Base-by-base conservation (phyloP, 2,888 invertebrate species). In the Zhengitettix transpicula region DNA sequence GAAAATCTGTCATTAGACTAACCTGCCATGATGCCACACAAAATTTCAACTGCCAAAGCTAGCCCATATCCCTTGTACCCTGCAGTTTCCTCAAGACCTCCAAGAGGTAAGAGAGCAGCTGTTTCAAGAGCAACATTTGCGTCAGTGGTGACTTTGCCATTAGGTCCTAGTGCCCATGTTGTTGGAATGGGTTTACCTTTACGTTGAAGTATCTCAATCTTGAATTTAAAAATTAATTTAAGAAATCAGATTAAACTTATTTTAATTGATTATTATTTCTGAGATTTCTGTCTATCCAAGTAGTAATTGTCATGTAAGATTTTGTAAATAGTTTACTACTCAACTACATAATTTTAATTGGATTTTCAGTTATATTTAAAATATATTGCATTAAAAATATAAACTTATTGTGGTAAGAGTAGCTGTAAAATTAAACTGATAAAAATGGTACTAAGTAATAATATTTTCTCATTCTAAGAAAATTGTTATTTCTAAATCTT, bases 51-150 rank as follows among this genome's bases (percentile, higher is more conserved):
- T 80, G 93, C 79, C 61, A 87, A 80, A 0, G 83, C 84, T 10
- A 95, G 73, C 0, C 94, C 94, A 67, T 82, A 92, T 0, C 95
- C 95, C 71, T 95, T 96, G 75, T 91, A 94, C 3, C 94, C 90
- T 7, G 87, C 82, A 58, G 81, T 81, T 0, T 76, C 68, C 69
- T 90, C 90, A 0, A 74, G 67, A 0, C 90, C 89, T 1, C 89
- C 89, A 3, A 89, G 69, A 0, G 89, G 89, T 79, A 84, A 78
- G 55, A 90, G 70, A 58, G 81, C 78, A 0, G 71, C 73, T 0
- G 80, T 77, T 66, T 79, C 82, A 0, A 83, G 89, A 71, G 67
- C 69, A 1, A 78, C 72, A 0, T 78, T 72, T 0, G 89, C 77
- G 67, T 89, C 81, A 0, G 77, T 83, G 5, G 89, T 90, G 10